phyloP scores from a whole-genome alignment of 2,113 vertebrate species.

The Seriola dumerili region DNA sequence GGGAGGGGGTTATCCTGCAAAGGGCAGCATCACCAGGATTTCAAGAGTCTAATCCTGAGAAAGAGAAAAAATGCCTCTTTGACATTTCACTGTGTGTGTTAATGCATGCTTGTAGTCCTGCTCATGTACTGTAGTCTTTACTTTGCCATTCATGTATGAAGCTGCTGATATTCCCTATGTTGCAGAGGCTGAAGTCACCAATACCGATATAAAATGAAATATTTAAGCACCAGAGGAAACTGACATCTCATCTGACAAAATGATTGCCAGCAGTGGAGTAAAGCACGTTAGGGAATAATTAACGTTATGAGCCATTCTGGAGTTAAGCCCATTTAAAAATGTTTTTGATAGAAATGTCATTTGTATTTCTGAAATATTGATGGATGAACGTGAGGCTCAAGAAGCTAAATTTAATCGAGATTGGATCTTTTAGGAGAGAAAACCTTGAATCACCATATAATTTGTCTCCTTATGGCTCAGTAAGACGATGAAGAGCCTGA shows the following conservation, averaged over 20 bases:
- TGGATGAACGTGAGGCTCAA: neutral
- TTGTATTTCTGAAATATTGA: conserved; percentile 2
- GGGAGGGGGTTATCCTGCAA: conserved; percentile 44
- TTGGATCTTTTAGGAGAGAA: conserved; percentile 3
- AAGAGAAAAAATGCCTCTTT: neutral
- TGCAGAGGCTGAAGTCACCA: neutral
- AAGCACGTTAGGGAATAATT: conserved; percentile 41
- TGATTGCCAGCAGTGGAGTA: conserved; percentile 22
- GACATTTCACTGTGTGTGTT: conserved; percentile 7
- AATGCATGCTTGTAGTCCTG: neutral
- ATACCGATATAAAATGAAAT: conserved; percentile 17
- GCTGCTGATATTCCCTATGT: neutral
- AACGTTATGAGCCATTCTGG: conserved; percentile 17
- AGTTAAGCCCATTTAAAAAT: conserved; percentile 10
- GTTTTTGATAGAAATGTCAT: conserved; percentile 18
- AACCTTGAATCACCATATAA: conserved; percentile 16
- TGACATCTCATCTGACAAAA: conserved; percentile 47
- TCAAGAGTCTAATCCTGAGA: conserved; percentile 20
- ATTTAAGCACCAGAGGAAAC: conserved; percentile 13
- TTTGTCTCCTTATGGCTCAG: conserved; percentile 2
- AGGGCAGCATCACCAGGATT: conserved; percentile 43
- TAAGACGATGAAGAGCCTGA: conserved; percentile 24
- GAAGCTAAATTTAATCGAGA: neutral
- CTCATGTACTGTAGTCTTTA: conserved; percentile 2
- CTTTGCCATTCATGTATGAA: conserved; percentile 21